These are phyloP conservation scores for Clarias magur DNA, from an alignment of 2,113 vertebrate genomes.

Conservation along the genomic window DNA sequence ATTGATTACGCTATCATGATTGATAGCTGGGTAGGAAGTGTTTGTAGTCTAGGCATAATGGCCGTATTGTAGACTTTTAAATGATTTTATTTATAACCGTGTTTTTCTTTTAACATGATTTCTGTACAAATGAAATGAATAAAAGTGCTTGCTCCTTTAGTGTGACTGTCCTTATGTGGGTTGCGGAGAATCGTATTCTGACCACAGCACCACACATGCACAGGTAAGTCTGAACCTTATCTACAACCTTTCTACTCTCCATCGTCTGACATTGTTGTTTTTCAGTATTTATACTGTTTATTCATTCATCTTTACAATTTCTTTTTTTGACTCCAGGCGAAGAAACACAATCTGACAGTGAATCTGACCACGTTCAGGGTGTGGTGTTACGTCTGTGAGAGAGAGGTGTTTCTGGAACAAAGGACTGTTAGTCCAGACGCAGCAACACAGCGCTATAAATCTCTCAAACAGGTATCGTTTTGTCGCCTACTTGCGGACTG, in stretches of 20 bases:
- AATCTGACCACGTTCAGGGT: conserved; percentile 94
- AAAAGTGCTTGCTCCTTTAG: conserved; percentile 63
- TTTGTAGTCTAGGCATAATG: background rate
- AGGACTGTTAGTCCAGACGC: conserved; percentile 65
- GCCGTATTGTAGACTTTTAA: background rate
- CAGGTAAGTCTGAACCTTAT: conserved; percentile 77
- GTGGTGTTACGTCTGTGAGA: conserved; percentile 96
- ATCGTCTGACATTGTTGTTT: background rate
- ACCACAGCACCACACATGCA: conserved; percentile 95
- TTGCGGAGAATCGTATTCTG: conserved; percentile 92
- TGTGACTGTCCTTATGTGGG: conserved; percentile 89
- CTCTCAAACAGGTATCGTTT: conserved; percentile 75
- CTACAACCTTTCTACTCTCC: background rate
- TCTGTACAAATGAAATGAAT: background rate
- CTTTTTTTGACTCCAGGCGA: conserved; percentile 67
- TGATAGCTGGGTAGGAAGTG: background rate
- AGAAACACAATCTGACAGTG: conserved; percentile 94
- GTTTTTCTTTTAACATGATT: background rate
- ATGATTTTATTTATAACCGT: background rate
- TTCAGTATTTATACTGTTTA: background rate
- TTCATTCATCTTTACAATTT: background rate
- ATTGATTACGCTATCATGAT: background rate
- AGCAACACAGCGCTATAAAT: conserved; percentile 65
- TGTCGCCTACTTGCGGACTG: background rate
- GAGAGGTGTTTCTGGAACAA: conserved; percentile 91